These are phyloP conservation scores for Canis aureus DNA, from an alignment of 2,113 vertebrate genomes.

Conservation along the genomic window DNA sequence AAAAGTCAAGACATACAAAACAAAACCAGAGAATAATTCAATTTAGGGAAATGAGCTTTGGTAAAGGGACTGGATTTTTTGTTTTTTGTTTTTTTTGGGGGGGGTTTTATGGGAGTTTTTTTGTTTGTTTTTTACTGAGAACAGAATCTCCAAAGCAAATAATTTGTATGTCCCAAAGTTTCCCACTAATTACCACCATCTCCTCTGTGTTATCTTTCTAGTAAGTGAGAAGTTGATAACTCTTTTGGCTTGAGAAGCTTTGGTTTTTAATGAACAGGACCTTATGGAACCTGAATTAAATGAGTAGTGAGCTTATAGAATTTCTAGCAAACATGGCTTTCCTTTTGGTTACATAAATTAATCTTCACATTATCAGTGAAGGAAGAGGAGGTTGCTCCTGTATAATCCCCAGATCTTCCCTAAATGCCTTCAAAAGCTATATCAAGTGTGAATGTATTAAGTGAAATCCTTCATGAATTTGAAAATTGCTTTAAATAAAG, in stretches of 20 bases:
- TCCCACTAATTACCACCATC: not conserved
- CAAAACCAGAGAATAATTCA: not conserved
- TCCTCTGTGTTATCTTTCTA: conserved; percentile 18
- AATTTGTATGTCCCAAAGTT: not conserved
- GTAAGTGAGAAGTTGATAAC: not conserved
- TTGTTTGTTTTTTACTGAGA: not conserved
- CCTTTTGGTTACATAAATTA: conserved; percentile 50
- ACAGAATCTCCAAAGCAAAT: conserved; percentile 26
- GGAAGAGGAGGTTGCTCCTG: not conserved
- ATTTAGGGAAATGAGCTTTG: not conserved
- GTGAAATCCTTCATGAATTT: conserved; percentile 53
- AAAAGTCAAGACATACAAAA: not conserved
- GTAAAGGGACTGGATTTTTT: not conserved
- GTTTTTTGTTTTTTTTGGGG: not conserved
- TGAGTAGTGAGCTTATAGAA: conserved; percentile 32
- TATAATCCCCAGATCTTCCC: not conserved
- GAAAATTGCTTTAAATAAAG: conserved; percentile 57
- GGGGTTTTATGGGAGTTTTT: not conserved
- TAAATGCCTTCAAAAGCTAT: conserved; percentile 49
- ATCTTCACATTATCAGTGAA: conserved; percentile 53
- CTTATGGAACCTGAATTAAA: conserved; percentile 28
- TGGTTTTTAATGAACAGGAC: conserved; percentile 56
- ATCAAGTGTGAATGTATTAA: conserved; percentile 14
- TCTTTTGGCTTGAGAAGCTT: not conserved
- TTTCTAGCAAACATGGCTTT: conserved; percentile 60